phyloP scores from a whole-genome alignment of 2,888 invertebrate genomes.

The Druceiella hillmani region DNA sequence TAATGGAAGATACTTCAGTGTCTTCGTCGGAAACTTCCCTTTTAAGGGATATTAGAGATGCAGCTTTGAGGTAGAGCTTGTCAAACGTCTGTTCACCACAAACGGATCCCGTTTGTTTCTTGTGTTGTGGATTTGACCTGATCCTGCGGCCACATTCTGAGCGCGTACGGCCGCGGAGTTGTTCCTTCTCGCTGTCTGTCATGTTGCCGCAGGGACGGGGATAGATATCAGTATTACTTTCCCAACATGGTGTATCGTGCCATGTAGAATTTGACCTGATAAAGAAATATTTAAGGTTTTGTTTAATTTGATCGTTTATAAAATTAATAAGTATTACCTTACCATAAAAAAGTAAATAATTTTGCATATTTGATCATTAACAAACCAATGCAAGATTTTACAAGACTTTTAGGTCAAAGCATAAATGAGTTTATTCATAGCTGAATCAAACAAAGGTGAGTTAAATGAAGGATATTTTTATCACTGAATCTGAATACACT shows the following conservation, averaged over 20 bases:
- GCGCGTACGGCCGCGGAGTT: conserved; percentile 55
- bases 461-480: too few species aligned
- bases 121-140: conserved; percentile 29
- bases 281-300: conserved; percentile 26
- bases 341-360: too few species aligned
- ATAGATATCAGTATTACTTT: conserved; percentile 74
- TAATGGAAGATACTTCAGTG: conserved; percentile 13
- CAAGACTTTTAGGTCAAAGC: too few species aligned
- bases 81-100: conserved; percentile 72
- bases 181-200: conserved; percentile 73
- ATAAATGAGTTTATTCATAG: too few species aligned
- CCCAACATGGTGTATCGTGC: conserved; percentile 71
- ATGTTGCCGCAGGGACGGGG: conserved; percentile 76
- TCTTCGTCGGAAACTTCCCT: conserved; percentile 14
- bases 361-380: too few species aligned
- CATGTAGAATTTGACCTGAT: conserved; percentile 44
- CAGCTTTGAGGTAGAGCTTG: conserved; percentile 57
- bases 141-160: conserved; percentile 63
- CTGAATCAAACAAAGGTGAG: too few species aligned
- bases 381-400: too few species aligned
- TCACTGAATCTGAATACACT: too few species aligned
- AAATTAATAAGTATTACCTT: too few species aligned
- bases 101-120: conserved; percentile 33
- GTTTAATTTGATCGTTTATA: too few species aligned
- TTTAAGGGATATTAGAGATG: conserved; percentile 29